A percentile compares a stretch with the other conserved stretches of the same genome.
Evolutionary conservation across 2,888 invertebrate species (phyloP).

Genomic region (Catocala nupta): DNA sequence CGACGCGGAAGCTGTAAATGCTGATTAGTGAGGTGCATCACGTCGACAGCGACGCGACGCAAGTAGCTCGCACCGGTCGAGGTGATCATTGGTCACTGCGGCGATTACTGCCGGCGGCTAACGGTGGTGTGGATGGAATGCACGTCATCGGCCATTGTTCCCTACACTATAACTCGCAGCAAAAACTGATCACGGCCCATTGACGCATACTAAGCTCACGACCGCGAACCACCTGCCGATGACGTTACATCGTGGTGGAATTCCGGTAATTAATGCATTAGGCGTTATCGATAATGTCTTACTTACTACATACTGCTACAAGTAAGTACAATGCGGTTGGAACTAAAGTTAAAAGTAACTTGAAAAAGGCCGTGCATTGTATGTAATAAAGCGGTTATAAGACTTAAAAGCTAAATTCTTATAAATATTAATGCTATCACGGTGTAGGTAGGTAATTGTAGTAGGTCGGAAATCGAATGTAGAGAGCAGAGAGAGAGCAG

Average conservation of each 20-base stretch:
- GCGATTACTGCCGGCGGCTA: slow-evolving; percentile 73
- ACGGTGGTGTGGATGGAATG: slow-evolving; percentile 82
- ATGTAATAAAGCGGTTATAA: no score
- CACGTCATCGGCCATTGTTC: slow-evolving; percentile 78
- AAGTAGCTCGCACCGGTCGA: slow-evolving; percentile 42
- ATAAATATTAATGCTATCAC: slow-evolving; percentile 48
- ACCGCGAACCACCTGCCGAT: slow-evolving; percentile 65
- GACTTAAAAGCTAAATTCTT: no score
- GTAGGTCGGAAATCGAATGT: slow-evolving; percentile 68
- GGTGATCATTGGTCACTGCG: slow-evolving; percentile 70
- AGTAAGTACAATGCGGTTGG: slow-evolving; percentile 1
- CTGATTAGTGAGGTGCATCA: slow-evolving; percentile 49
- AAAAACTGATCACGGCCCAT: slow-evolving; percentile 74
- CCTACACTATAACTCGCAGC: slow-evolving; percentile 60
- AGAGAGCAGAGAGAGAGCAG: slow-evolving; percentile 56
- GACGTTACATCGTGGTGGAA: slow-evolving; percentile 44
- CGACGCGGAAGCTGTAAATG: slow-evolving; percentile 52
- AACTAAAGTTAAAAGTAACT: not conserved
- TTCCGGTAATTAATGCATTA: slow-evolving; percentile 37
- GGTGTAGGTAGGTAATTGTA: slow-evolving; percentile 56
- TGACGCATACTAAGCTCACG: slow-evolving; percentile 69
- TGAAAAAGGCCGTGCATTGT: no score
- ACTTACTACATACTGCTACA: slow-evolving; percentile 17
- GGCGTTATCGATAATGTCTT: slow-evolving; percentile 27
- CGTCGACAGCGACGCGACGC: slow-evolving; percentile 43